A percentile compares a stretch with the other conserved stretches of the same genome.
These are phyloP conservation scores for Ophion slaviceki DNA, from an alignment of 2,888 invertebrate species.

Conservation along the genomic window DNA sequence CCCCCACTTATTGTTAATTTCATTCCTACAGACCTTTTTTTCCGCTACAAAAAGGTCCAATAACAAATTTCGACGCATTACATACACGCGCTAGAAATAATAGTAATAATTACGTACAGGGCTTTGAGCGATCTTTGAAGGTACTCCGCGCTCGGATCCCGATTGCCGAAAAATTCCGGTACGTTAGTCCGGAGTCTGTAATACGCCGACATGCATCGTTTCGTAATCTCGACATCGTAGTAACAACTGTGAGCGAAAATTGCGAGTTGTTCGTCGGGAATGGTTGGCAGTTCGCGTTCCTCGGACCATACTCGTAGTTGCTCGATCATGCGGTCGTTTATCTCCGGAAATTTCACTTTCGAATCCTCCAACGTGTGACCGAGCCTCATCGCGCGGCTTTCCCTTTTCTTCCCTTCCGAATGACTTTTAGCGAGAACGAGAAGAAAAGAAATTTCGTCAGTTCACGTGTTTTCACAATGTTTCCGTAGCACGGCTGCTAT, in stretches of 20 bases:
- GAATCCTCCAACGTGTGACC: conserved; percentile 75
- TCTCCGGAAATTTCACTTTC: conserved; percentile 71
- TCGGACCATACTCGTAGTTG: conserved; percentile 73
- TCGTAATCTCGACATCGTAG: conserved; percentile 86
- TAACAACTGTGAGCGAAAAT: conserved; percentile 88
- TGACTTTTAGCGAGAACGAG: neutral
- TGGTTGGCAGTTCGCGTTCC: conserved; percentile 67
- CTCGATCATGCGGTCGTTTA: conserved; percentile 73
- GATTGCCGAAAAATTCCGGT: conserved; percentile 87
- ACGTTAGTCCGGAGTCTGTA: conserved; percentile 86
- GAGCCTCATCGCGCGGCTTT: conserved; percentile 71
- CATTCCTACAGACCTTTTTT: too few relatives aligned
- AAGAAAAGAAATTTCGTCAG: too few relatives aligned
- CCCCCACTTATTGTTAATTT: too few relatives aligned
- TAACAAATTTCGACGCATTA: neutral
- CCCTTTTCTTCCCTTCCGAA: neutral
- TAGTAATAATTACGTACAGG: conserved; percentile 84
- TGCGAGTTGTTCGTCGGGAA: conserved; percentile 86
- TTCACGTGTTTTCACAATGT: too few relatives aligned
- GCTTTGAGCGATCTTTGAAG: conserved; percentile 80
- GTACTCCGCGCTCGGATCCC: conserved; percentile 83
- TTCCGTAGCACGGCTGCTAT: too few relatives aligned
- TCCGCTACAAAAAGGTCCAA: neutral
- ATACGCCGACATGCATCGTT: conserved; percentile 87
- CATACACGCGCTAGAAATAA: neutral